A percentile compares a stretch with the other conserved stretches of the same genome.
phyloP scores from a whole-genome alignment of 2,113 vertebrate species.

The Hemiprocne comata region DNA sequence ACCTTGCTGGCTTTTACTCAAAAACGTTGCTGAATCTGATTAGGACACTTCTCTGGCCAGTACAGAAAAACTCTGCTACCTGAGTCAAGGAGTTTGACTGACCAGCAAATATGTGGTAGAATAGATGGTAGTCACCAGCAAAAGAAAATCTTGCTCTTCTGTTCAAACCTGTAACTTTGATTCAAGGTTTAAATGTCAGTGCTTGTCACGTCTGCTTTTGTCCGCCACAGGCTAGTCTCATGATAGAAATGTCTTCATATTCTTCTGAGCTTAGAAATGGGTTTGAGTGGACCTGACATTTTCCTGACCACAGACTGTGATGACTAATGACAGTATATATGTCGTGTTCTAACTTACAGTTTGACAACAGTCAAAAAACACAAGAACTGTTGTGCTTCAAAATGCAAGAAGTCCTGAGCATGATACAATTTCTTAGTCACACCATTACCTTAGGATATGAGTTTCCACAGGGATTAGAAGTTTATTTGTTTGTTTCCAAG shows the following conservation, averaged over 20 bases:
- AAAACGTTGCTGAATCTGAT: neutral
- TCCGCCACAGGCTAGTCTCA: neutral
- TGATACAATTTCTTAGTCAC: neutral
- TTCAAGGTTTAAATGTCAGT: conserved; percentile 35
- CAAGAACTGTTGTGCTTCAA: neutral
- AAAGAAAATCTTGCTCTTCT: neutral
- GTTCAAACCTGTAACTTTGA: neutral
- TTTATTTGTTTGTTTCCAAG: neutral
- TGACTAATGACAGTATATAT: neutral
- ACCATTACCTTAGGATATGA: neutral
- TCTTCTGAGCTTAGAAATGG: neutral
- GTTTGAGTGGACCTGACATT: conserved; percentile 16
- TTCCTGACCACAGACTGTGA: conserved; percentile 24
- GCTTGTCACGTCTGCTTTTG: neutral
- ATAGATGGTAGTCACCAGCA: neutral
- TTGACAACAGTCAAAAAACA: conserved; percentile 6
- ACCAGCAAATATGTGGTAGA: neutral
- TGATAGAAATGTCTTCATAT: neutral
- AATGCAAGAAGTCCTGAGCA: neutral
- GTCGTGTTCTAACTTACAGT: neutral
- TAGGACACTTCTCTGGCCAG: neutral
- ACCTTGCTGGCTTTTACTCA: neutral
- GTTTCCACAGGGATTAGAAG: neutral
- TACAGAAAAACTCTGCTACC: neutral
- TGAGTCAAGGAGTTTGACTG: neutral